Percentiles rank a stretch among this genome's conserved stretches.
These are phyloP conservation scores for Tinea semifulvella DNA, from an alignment of 2,888 invertebrate genomes.

Conservation along the genomic window DNA sequence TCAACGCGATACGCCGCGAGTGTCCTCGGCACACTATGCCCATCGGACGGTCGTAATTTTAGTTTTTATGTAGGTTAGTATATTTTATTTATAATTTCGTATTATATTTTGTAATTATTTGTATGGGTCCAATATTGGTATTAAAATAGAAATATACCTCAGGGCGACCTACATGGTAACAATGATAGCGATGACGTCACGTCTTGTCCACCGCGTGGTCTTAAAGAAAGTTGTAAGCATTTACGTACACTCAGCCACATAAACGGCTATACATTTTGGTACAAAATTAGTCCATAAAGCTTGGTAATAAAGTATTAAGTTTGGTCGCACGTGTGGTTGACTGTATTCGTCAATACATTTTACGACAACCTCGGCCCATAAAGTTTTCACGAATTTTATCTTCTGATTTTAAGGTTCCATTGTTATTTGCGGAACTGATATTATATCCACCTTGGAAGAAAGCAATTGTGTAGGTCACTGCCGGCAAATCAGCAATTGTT, in stretches of 20 bases:
- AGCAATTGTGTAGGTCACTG: slow-evolving; percentile 1
- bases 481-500: no score
- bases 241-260: no score
- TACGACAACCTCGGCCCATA: slow-evolving; percentile 8
- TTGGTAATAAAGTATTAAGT: no score
- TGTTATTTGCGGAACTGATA: slow-evolving; percentile 5
- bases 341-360: slow-evolving; percentile 8
- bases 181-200: slow-evolving; percentile 8
- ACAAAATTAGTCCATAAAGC: no score
- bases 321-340: no score
- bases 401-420: slow-evolving; percentile 3
- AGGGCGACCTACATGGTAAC: slow-evolving; percentile 10
- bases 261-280: no score
- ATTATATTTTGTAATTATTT: not conserved
- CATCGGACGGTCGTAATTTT: no score
- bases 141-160: not conserved
- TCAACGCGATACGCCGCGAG: no score
- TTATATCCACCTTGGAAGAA: not conserved
- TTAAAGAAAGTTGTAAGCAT: slow-evolving; percentile 9
- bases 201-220: not conserved
- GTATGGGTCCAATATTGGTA: not conserved
- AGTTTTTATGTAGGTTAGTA: no score
- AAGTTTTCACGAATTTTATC: not conserved
- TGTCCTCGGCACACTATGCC: no score
- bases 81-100: not conserved